Conservation (phyloP, 2,888 invertebrate genomes). For the Mimas tiliae region DNA sequence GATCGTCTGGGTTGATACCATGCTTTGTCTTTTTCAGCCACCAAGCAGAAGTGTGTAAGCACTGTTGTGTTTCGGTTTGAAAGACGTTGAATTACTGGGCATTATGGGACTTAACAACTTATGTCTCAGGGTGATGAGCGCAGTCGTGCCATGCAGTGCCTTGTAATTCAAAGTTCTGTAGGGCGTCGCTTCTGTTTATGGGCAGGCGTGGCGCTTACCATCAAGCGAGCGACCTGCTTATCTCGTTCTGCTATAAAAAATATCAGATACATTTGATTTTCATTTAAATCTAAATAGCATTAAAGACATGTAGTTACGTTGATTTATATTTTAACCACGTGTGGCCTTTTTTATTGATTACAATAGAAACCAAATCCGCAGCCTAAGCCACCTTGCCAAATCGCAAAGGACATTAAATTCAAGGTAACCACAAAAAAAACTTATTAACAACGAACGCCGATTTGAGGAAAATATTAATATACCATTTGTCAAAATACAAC, state of each 20-base stretch:
- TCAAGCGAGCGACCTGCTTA: no score
- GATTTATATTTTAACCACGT: background rate
- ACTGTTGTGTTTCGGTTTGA: no score
- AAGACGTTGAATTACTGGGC: no score
- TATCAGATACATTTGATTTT: background rate
- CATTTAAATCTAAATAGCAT: background rate
- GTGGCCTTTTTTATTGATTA: background rate
- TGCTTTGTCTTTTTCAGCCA: no score
- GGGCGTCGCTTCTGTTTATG: no score
- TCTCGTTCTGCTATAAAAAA: background rate
- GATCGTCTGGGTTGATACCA: no score
- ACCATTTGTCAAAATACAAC: conserved; percentile 25
- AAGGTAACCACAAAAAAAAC: background rate
- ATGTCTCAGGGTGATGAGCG: no score
- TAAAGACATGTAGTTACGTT: background rate
- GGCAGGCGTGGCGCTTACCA: no score
- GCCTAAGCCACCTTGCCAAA: background rate
- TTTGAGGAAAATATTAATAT: conserved; percentile 26
- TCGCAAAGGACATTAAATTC: conserved; percentile 16
- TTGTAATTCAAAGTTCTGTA: no score
- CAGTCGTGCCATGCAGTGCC: no score
- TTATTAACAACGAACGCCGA: background rate
- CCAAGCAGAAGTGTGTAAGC: no score
- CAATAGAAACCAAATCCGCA: background rate
- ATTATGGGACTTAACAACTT: no score